Evolutionary conservation across 1,140 invertebrate genomes (phyloP).

Genomic region (Hylaeus anthracinus): DNA sequence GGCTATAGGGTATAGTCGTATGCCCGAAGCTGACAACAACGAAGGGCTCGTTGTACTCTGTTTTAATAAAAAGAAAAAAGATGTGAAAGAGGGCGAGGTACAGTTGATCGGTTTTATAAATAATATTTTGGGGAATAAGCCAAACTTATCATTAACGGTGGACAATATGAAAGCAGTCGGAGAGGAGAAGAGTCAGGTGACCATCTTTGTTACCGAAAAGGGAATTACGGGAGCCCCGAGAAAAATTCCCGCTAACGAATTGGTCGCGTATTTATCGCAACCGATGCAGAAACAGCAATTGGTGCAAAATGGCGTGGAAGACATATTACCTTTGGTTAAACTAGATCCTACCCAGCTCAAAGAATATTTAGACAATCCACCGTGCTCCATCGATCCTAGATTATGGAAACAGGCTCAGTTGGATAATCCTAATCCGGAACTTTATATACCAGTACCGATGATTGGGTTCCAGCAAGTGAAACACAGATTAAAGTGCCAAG

Average conservation of each 20-base stretch:
- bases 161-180: constrained; percentile 88
- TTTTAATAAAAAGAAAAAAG: constrained; percentile 90
- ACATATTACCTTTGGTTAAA: constrained; percentile 84
- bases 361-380: constrained; percentile 94
- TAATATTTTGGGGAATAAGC: constrained; percentile 89
- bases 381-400: constrained; percentile 89
- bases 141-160: constrained; percentile 89
- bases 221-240: constrained; percentile 84
- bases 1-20: constrained; percentile 93
- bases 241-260: constrained; percentile 88
- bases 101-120: constrained; percentile 86
- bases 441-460: constrained; percentile 95
- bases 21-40: constrained; percentile 91
- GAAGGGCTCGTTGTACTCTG: constrained; percentile 92
- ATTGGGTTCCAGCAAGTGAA: constrained; percentile 94
- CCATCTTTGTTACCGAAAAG: constrained; percentile 91
- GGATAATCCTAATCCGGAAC: constrained; percentile 94
- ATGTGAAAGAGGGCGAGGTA: constrained; percentile 88
- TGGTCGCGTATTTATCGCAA: constrained; percentile 86
- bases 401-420: constrained; percentile 95
- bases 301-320: constrained; percentile 84
- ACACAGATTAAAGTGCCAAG: constrained; percentile 90
- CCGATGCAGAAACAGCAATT: constrained; percentile 86
- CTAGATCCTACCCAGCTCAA: constrained; percentile 89
- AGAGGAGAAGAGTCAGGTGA: constrained; percentile 89